These are phyloP conservation scores for Globodera ellingtonae DNA, from an alignment of 1,140 invertebrate genomes.

Conservation along the genomic window DNA sequence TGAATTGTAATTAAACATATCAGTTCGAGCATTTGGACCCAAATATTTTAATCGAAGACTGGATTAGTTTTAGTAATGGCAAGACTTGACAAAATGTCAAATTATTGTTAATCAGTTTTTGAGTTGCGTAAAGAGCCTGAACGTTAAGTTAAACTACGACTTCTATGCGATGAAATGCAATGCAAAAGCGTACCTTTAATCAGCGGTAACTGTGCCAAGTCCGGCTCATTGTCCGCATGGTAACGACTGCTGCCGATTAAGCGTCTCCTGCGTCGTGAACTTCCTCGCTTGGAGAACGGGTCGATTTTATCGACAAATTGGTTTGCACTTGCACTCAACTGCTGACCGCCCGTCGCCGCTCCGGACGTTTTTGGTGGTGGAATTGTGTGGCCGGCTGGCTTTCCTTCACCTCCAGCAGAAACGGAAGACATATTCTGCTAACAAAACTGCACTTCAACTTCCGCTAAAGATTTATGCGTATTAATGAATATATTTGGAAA, in stretches of 20 bases:
- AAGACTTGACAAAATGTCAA: too few species aligned
- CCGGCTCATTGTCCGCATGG: constrained; percentile 64
- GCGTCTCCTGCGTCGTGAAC: constrained; percentile 55
- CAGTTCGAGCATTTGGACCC: too few species aligned
- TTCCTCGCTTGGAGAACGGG: constrained; percentile 62
- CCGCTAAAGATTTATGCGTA: not conserved
- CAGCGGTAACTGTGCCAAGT: constrained; percentile 58
- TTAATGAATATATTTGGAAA: not conserved
- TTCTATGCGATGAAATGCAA: not conserved
- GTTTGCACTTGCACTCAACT: constrained; percentile 62
- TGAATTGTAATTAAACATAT: not conserved
- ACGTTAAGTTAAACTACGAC: too few species aligned
- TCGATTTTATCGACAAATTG: constrained; percentile 65
- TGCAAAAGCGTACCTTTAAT: constrained; percentile 55
- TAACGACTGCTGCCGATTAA: constrained; percentile 60
- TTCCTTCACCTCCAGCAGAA: constrained; percentile 22
- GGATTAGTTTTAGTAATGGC: not conserved
- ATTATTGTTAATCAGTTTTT: too few species aligned
- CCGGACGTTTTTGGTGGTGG: constrained; percentile 58
- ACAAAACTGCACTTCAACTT: constrained; percentile 1
- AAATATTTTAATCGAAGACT: too few species aligned
- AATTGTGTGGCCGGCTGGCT: constrained; percentile 42
- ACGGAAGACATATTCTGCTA: constrained; percentile 18
- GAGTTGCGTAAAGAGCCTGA: too few species aligned
- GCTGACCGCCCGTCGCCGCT: constrained; percentile 61